Conservation (phyloP, 2,888 invertebrate genomes). For the Corythucha ciliata region DNA sequence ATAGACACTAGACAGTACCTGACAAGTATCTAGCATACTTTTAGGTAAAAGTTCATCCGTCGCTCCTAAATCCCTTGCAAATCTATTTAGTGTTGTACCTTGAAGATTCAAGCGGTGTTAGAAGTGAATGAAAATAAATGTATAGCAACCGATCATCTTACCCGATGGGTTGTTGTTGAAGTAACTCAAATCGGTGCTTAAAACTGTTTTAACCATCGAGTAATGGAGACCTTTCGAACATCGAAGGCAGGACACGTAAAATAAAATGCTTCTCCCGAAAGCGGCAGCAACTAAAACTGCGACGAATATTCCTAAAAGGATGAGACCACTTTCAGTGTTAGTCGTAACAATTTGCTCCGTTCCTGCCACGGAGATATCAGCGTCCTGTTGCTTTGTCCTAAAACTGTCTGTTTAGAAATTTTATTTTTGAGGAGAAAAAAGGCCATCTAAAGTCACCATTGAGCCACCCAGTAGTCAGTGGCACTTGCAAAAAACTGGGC, state of each 20-base stretch:
- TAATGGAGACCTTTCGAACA: conserved; percentile 67
- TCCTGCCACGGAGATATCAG: background rate
- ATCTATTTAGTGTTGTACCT: conserved; percentile 68
- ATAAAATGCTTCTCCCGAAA: conserved; percentile 52
- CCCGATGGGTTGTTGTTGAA: conserved; percentile 78
- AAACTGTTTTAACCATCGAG: conserved; percentile 63
- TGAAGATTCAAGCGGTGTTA: conserved; percentile 6
- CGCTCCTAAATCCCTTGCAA: conserved; percentile 73
- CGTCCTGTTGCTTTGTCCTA: background rate
- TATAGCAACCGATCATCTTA: conserved; percentile 43
- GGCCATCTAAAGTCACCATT: conserved; percentile 11
- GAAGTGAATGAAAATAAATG: background rate
- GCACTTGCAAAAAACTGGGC: conserved; percentile 39
- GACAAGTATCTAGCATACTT: conserved; percentile 53
- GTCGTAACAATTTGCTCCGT: background rate
- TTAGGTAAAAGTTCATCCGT: conserved; percentile 66
- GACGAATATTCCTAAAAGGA: conserved; percentile 3
- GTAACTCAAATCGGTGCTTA: conserved; percentile 68
- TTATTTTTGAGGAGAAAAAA: background rate
- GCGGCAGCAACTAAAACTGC: conserved; percentile 14
- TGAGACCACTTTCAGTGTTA: conserved; percentile 10
- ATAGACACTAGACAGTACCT: conserved; percentile 40
- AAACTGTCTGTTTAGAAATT: background rate
- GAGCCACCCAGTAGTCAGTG: conserved; percentile 38
- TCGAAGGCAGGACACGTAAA: conserved; percentile 63